A percentile compares a stretch with the other conserved stretches of the same genome.
Evolutionary conservation across 1,140 invertebrate species (phyloP).

Genomic region (Macrostomum lignano): DNA sequence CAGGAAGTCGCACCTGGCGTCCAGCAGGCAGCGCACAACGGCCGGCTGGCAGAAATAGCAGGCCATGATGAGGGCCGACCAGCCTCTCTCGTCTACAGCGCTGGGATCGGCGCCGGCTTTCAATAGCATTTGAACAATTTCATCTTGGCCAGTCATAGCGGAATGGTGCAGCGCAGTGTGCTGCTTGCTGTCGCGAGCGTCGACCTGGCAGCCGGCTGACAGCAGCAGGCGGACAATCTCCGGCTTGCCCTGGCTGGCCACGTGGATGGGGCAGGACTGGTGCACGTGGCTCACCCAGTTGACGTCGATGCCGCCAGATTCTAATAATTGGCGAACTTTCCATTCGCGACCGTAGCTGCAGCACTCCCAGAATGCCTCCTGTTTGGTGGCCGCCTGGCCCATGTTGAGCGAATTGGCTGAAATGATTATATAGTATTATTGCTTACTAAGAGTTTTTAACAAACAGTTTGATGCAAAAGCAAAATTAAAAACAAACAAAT

Average conservation of each 20-base stretch:
- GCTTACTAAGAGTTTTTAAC: no score
- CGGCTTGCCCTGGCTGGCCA: slow-evolving; percentile 25
- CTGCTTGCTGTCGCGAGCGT: slow-evolving; percentile 18
- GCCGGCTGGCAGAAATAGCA: slow-evolving; percentile 20
- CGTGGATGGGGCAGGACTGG: slow-evolving; percentile 25
- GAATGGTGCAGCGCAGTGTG: slow-evolving; percentile 25
- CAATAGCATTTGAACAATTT: slow-evolving; percentile 20
- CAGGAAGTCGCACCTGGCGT: slow-evolving; percentile 14
- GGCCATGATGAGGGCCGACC: slow-evolving; percentile 25
- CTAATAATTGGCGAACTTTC: slow-evolving; percentile 17
- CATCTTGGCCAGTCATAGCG: slow-evolving; percentile 24
- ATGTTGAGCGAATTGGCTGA: no score
- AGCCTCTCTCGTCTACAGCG: slow-evolving; percentile 25
- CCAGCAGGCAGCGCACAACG: slow-evolving; percentile 15
- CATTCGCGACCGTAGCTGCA: slow-evolving; percentile 23
- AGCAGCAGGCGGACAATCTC: slow-evolving; percentile 23
- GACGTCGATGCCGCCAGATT: slow-evolving; percentile 22
- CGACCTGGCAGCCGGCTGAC: slow-evolving; percentile 18
- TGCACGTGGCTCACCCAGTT: slow-evolving; percentile 27
- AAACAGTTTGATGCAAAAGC: no score
- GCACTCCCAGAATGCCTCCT: slow-evolving; percentile 26
- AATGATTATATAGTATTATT: no score
- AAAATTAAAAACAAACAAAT: no score
- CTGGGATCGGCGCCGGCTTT: slow-evolving; percentile 20
- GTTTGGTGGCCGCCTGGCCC: slow-evolving; percentile 30